Base-by-base conservation (phyloP, 2,888 invertebrate genomes). In the Sabatieria punctata region DNA sequence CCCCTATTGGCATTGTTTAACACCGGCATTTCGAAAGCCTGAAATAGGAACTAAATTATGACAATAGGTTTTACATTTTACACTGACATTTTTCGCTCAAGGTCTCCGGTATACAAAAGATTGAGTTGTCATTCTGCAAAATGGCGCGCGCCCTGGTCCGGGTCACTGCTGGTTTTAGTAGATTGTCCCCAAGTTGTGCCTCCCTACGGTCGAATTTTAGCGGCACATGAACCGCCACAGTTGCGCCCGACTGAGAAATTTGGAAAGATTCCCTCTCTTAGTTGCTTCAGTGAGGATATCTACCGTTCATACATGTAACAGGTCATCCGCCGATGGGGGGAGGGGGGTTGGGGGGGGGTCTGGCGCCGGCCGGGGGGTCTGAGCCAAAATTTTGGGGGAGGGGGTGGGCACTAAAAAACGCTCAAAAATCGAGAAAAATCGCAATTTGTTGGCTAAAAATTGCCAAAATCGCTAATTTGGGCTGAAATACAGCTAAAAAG, bases 1-100 rank as follows among this genome's bases (percentile, higher is more conserved):
- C 77, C 77, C 47, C 75, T 68, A 59, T 68, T 69, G 18, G 79
- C 78, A 55, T 82, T 82, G 67, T 85, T 77, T 53, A 88, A 78
- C 52, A 82, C 73, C 0, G 88, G 88, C 0, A 85, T 82, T 67
- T 88, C 86, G 43, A 65, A n/a, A 58, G 43, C 60, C 59, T 59
- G 46, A 44, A 50, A 38, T 38, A 38, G 22, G 22, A 18, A 38
- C 33, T 33, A 33, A 33, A 33, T 33, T 13, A 33, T 13, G n/a
- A 13, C 11, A 33, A 33, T 33, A 33, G n/a, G 13, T 33, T 33
- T 33, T 13, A 33, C 11, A 33, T 33, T 13, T n/a, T 13, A 33
- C 13, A n/a, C 33, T 33, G 11, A 33, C 38, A 6, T 38, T n/a
- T 38, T 38, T 38, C 38, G 11, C 8, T 18, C 11, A 25, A 36